phyloP scores from a whole-genome alignment of 2,888 invertebrate species.

The Drosophila prolongata region DNA sequence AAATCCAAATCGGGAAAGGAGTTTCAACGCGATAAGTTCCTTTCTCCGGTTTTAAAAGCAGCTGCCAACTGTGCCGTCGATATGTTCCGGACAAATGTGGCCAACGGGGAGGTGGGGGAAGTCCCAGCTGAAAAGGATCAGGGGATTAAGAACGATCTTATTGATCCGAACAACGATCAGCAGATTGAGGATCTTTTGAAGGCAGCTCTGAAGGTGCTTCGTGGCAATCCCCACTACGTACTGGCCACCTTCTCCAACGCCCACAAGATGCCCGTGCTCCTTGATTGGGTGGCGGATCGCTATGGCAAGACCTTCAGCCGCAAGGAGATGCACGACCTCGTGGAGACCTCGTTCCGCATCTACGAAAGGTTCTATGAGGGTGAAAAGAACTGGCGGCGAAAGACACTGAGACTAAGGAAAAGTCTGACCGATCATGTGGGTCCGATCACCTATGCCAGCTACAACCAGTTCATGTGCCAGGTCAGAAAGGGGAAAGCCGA shows the following conservation, averaged over 20 bases:
- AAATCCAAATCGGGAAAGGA: neutral
- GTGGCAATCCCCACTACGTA: conserved; percentile 65
- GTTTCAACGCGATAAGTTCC: neutral
- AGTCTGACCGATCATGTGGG: too few species aligned
- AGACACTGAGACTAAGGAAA: neutral
- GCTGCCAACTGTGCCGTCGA: conserved; percentile 23
- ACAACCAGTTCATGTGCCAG: neutral
- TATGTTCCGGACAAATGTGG: neutral
- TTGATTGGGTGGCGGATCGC: conserved; percentile 66
- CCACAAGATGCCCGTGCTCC: conserved; percentile 64
- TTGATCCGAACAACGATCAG: conserved; percentile 61
- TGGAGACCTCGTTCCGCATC: conserved; percentile 23
- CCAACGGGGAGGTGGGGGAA: neutral
- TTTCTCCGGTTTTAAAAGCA: neutral
- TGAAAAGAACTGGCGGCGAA: rapidly evolving
- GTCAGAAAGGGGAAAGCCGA: neutral
- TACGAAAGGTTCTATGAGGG: conserved; percentile 6
- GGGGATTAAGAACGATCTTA: neutral
- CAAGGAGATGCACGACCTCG: conserved; percentile 35
- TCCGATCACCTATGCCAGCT: conserved; percentile 1
- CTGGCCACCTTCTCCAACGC: conserved; percentile 73
- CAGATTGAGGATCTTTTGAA: conserved; percentile 53
- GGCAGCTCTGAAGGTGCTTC: conserved; percentile 52
- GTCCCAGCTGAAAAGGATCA: neutral
- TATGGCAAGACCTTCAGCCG: conserved; percentile 60